Conservation (phyloP, 2,113 vertebrate species). For the Campylomormyrus tamandua region DNA sequence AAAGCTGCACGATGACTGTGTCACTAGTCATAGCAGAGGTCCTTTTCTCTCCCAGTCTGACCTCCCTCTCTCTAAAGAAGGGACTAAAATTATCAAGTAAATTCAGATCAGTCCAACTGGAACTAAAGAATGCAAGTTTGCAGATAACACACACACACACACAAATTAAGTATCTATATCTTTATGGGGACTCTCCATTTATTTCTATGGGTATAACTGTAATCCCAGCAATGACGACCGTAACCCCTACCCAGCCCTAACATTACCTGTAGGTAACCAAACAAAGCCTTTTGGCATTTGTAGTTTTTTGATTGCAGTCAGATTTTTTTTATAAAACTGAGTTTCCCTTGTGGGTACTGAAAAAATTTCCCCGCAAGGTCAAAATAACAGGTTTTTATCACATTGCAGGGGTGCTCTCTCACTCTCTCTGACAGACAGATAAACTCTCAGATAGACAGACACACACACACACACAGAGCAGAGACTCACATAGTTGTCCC, state of each 20-base stretch:
- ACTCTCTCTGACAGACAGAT: neutral
- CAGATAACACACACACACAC: too few species aligned
- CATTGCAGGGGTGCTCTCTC: neutral
- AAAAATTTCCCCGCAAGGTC: neutral
- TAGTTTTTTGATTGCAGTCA: neutral
- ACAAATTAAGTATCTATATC: neutral
- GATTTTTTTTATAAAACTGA: neutral
- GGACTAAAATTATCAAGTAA: neutral
- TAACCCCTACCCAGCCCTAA: too few species aligned
- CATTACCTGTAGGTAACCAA: neutral
- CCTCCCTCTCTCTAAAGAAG: neutral
- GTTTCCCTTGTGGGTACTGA: neutral
- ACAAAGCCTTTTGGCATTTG: neutral
- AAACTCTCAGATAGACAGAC: constrained; percentile 21
- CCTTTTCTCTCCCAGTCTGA: neutral
- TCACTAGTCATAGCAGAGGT: neutral
- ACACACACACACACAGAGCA: neutral
- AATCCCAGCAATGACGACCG: neutral
- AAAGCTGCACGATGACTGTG: neutral
- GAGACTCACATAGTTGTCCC: constrained; percentile 89
- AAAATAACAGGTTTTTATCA: neutral
- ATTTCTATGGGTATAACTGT: neutral
- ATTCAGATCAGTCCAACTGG: neutral
- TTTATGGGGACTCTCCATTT: neutral
- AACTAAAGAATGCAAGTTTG: neutral